A percentile compares a stretch with the other conserved stretches of the same genome.
Conservation (phyloP, 2,113 vertebrate species). For the Cinclus mexicanus region DNA sequence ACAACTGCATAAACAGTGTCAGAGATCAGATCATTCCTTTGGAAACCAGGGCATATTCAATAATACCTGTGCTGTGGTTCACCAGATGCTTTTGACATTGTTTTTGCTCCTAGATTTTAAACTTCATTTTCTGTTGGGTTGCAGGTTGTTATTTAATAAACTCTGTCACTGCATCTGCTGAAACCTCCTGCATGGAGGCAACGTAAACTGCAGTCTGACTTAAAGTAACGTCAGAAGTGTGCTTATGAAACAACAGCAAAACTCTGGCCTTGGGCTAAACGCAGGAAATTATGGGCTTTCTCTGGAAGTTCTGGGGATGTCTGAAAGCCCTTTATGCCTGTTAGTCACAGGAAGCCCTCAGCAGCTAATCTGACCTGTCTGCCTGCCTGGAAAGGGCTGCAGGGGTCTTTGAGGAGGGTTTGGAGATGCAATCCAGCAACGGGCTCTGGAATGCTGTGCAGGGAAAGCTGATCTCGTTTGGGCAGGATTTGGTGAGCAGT, state of each 20-base stretch:
- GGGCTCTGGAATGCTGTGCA: neutral
- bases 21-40: neutral
- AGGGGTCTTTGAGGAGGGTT: neutral
- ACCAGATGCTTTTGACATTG: neutral
- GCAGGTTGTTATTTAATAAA: neutral
- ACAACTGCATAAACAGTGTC: neutral
- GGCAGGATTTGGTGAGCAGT: neutral
- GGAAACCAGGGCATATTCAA: neutral
- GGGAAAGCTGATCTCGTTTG: neutral
- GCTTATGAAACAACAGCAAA: neutral
- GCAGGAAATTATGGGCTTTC: neutral
- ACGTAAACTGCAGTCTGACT: neutral
- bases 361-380: neutral
- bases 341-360: accelerated
- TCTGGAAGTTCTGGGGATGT: neutral
- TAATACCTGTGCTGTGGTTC: neutral
- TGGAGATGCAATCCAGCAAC: neutral
- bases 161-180: neutral
- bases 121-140: neutral
- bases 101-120: neutral
- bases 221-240: neutral
- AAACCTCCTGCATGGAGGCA: neutral
- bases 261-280: neutral
- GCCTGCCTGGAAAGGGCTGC: neutral
- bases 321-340: neutral